Base-by-base conservation (phyloP, 2,888 invertebrate species). In the Diaphora mendica region DNA sequence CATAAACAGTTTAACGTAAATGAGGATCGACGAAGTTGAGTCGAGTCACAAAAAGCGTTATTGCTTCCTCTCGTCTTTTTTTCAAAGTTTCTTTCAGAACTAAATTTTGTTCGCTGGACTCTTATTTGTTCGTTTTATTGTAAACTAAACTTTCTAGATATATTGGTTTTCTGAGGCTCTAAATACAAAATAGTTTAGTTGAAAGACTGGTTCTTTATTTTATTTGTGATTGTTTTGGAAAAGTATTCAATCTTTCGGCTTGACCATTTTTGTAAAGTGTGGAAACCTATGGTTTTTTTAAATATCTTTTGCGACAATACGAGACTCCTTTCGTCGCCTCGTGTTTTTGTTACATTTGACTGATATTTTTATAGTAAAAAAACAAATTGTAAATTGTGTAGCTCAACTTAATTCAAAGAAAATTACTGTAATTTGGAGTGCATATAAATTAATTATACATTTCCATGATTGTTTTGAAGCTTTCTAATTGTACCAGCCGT, bases 21-120 rank as follows among this genome's bases (percentile, higher is more conserved):
- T 15, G n/a, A 26, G 33, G 7, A 15, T n/a, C 17, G 39, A n/a
- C 59, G 26, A 70, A 73, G 70, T 73, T 73, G 33, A 8, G 44
- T 30, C 17, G 33, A 8, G 44, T 30, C 17, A 42, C 39, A 66
- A 78, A 78, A 77, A 81, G 72, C 68, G 62, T 30, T 64, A 81
- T 81, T 81, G 75, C 73, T 81, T 81, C 74, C 42, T 68, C 35
- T 69, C 70, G 73, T 70, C 64, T 73, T 75, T 69, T 79, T 74
- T 74, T 74, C 5, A 39, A 64, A 67, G 55, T 75, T 78, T 13
- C 39, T n/a, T n/a, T n/a, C n/a, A 33, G n/a, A 62, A 33, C 7
- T 26, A 20, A 64, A 17, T 4, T 13, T 59, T 3, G 30, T 59
- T 17, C 13, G 15, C 48, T 70, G 35, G 44, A 8, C 9, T n/a